Evolutionary conservation across 2,113 vertebrate genomes (phyloP), one percentile per base, ranked within the genome.

Genomic region (Lanius collurio): DNA sequence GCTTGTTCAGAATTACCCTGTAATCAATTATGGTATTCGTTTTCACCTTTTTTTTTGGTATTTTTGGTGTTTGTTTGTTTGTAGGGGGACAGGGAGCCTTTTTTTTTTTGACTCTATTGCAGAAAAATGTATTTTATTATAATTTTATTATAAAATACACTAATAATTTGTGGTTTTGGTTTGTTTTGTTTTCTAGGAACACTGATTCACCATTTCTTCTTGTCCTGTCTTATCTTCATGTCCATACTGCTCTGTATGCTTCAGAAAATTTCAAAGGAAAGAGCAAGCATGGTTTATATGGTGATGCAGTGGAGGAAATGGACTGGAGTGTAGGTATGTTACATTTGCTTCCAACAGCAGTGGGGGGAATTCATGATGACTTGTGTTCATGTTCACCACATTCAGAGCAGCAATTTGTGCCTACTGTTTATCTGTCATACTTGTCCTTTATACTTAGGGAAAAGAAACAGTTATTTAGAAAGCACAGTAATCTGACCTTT

Each of bases 251-350:
- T 64, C 96, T 98, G 21, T 99, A 98, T 71, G 97, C 98, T 4
- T 98, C 98, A 13, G 44, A 95, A 11, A 57, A 80, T 2, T 99
- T 99, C 83, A 97, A 81, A 33, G 98, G 98, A 63, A 98, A 93
- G 7, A 99, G 99, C 90, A 88, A 53, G 4, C 99, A 99, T 12
- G 98, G 99, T 13, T 74, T 98, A 44, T 99, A 99, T 13, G 99
- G 99, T 6, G 99, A 99, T 46, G 97, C 98, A 0, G 98, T 98
- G 28, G 98, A 99, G 52, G 99, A 99, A 89, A 98, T 99, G 97
- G 99, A 99, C 96, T 99, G 99, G 99, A 98, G 98, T 28, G 97
- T 99, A 8, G 99, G 99, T 99, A 96, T 10, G 98, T 96, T 74
- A 10, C 16, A 5, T 69, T 3, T 82, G 18, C 20, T 63, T 88